Evolutionary conservation across 2,797 vertebrate genomes (phyloP).

Genomic region (Caiman crocodilus): DNA sequence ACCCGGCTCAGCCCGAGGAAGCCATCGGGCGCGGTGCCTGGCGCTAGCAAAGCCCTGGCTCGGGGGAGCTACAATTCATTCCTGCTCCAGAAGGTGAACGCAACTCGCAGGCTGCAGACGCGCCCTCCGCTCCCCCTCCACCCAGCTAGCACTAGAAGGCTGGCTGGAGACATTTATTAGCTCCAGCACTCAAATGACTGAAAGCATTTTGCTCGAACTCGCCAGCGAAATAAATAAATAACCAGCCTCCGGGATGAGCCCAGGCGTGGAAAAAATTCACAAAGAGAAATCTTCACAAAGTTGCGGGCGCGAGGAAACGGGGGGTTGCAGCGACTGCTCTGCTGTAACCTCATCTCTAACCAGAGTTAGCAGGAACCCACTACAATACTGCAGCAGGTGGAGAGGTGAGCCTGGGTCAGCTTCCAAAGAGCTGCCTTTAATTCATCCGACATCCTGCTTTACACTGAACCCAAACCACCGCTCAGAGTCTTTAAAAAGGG

Average conservation of each 20-base stretch:
- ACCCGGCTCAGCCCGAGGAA: background rate
- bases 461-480: background rate
- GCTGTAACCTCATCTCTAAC: background rate
- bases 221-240: background rate
- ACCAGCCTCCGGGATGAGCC: background rate
- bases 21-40: too few species aligned
- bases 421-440: background rate
- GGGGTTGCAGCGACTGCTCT: background rate
- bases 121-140: background rate
- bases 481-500: too few species aligned
- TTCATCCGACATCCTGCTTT: background rate
- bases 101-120: background rate
- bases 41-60: background rate
- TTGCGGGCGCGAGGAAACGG: too few species aligned
- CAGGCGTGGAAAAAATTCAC: background rate
- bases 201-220: background rate
- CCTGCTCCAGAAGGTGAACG: background rate
- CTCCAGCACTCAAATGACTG: background rate
- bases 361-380: background rate
- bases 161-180: background rate
- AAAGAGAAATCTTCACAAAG: background rate
- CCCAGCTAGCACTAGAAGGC: background rate
- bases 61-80: background rate
- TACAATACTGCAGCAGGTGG: background rate
- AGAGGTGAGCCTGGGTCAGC: background rate